phyloP scores from a whole-genome alignment of 2,888 invertebrate species.

The Ophioninae sp. region DNA sequence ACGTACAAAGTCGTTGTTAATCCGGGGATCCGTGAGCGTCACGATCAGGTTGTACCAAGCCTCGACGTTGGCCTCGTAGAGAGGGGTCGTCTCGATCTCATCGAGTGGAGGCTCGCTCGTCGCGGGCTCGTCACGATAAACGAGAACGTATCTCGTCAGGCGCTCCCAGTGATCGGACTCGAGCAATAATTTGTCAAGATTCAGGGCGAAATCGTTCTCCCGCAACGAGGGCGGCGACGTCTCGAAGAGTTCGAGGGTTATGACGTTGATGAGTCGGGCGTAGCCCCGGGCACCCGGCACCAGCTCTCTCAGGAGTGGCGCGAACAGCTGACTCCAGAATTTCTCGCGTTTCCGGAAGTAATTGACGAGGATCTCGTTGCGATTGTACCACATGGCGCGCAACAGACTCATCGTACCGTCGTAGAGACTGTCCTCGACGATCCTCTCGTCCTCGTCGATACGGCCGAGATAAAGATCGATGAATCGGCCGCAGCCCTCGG shows the following conservation, averaged over 20 bases:
- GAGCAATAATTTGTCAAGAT: conserved; percentile 76
- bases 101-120: conserved; percentile 25
- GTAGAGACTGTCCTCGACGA: conserved; percentile 77
- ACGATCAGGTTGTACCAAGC: conserved; percentile 79
- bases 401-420: conserved; percentile 79
- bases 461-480: conserved; percentile 76
- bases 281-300: conserved; percentile 75
- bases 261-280: conserved; percentile 77
- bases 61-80: conserved; percentile 77
- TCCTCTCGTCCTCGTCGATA: conserved; percentile 75
- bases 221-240: conserved; percentile 67
- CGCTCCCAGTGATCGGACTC: conserved; percentile 74
- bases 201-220: conserved; percentile 75
- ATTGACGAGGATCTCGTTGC: conserved; percentile 79
- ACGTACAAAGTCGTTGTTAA: conserved; percentile 61
- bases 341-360: conserved; percentile 78
- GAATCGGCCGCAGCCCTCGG: conserved; percentile 78
- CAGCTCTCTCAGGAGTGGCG: conserved; percentile 76
- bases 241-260: conserved; percentile 79
- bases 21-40: conserved; percentile 76
- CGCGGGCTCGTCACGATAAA: conserved; percentile 51
- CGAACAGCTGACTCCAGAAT: conserved; percentile 79
- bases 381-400: conserved; percentile 80
- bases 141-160: conserved; percentile 72
- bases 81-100: conserved; percentile 65